These are phyloP conservation scores for Papilio protenor DNA, from an alignment of 2,888 invertebrate genomes.

Conservation along the genomic window DNA sequence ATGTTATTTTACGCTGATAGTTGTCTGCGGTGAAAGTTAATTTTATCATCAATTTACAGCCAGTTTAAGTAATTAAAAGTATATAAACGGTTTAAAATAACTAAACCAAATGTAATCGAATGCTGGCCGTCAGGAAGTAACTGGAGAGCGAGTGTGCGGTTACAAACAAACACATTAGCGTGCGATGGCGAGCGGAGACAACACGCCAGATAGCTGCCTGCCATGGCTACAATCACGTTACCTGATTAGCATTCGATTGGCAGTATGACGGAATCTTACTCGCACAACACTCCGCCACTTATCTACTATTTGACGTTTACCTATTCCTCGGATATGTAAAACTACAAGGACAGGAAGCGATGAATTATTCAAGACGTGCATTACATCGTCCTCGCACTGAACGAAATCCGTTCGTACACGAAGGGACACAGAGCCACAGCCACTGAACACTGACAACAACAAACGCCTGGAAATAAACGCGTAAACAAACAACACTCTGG, in stretches of 20 bases:
- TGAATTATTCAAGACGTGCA: slow-evolving; percentile 64
- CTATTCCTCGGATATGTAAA: slow-evolving; percentile 52
- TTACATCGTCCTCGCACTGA: slow-evolving; percentile 59
- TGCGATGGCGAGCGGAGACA: slow-evolving; percentile 26
- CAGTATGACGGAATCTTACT: slow-evolving; percentile 10
- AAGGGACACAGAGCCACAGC: slow-evolving; percentile 54
- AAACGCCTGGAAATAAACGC: slow-evolving; percentile 26
- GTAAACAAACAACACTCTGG: slow-evolving; percentile 20
- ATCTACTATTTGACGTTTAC: slow-evolving; percentile 43
- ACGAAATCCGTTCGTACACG: slow-evolving; percentile 59
- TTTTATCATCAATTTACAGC: slow-evolving; percentile 1
- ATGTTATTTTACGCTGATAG: background rate
- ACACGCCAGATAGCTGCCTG: slow-evolving; percentile 34
- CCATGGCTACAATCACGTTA: slow-evolving; percentile 34
- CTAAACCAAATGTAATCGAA: slow-evolving; percentile 27
- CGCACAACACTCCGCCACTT: slow-evolving; percentile 34
- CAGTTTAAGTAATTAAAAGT: slow-evolving; percentile 7
- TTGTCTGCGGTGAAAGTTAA: background rate
- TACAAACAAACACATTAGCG: slow-evolving; percentile 48
- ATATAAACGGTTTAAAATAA: slow-evolving; percentile 25
- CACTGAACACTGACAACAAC: slow-evolving; percentile 47
- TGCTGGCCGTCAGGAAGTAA: slow-evolving; percentile 42
- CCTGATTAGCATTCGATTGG: slow-evolving; percentile 40
- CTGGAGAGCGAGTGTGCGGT: slow-evolving; percentile 46
- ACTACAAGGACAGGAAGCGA: slow-evolving; percentile 66